phyloP scores from a whole-genome alignment of 2,888 invertebrate species.

The Netelia virgata region DNA sequence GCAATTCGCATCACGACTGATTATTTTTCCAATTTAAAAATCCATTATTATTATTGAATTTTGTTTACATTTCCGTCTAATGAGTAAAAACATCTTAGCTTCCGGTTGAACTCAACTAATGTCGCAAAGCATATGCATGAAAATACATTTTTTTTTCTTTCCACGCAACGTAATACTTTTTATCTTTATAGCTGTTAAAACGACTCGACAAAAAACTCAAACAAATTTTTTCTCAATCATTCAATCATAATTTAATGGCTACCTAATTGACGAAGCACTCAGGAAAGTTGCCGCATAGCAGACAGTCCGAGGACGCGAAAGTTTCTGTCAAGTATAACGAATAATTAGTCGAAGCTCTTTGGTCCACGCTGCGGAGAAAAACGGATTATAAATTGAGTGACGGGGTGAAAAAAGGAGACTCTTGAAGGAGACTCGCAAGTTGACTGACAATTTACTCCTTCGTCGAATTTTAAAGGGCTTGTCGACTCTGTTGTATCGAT shows the following conservation, averaged over 20 bases:
- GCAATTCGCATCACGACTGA: no score
- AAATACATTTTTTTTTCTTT: not conserved
- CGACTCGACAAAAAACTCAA: not conserved
- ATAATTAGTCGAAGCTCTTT: constrained; percentile 41
- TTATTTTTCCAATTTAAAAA: no score
- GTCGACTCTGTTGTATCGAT: not conserved
- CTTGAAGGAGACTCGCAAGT: not conserved
- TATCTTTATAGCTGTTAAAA: not conserved
- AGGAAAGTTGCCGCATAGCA: constrained; percentile 4
- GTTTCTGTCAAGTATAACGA: constrained; percentile 24
- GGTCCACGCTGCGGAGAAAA: constrained; percentile 4
- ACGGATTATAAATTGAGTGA: constrained; percentile 37
- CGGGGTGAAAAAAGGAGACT: constrained; percentile 1
- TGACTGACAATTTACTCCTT: not conserved
- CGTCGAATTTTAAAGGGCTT: not conserved
- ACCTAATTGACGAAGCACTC: constrained; percentile 38
- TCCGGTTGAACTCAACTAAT: not conserved
- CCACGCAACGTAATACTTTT: not conserved
- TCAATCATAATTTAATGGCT: constrained; percentile 40
- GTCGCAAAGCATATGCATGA: not conserved
- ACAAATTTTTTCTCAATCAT: constrained; percentile 11
- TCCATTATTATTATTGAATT: no score
- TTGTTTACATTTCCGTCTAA: no score
- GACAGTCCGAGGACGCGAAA: not conserved
- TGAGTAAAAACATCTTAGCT: not conserved